These are phyloP conservation scores for Trichogramma pretiosum DNA, from an alignment of 1,140 invertebrate species.

Conservation along the genomic window DNA sequence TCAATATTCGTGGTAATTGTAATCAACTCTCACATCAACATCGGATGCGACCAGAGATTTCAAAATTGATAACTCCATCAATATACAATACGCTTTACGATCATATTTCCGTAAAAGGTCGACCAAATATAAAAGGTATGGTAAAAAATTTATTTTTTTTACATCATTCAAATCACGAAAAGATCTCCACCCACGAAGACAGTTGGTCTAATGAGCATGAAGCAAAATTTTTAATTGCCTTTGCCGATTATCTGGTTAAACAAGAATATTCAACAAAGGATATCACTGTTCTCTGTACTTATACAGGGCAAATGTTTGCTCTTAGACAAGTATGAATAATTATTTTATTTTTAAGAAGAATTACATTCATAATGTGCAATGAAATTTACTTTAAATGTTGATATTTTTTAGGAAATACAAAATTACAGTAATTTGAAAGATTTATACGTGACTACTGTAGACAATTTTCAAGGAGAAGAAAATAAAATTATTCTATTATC, in stretches of 20 bases:
- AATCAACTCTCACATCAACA: not conserved
- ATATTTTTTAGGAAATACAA: not conserved
- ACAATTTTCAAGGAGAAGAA: conserved; percentile 82
- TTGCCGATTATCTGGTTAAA: not conserved
- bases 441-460: conserved; percentile 60
- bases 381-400: no score
- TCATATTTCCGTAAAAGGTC: not conserved
- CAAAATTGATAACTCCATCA: not conserved
- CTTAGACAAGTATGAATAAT: conserved; percentile 3
- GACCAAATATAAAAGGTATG: not conserved
- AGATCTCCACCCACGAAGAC: not conserved
- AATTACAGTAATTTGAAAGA: conserved; percentile 23
- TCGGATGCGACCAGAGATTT: conserved; percentile 3
- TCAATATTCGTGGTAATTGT: not conserved
- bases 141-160: conserved; percentile 3
- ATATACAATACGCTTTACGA: not conserved
- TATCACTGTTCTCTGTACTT: conserved; percentile 5
- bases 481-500: conserved; percentile 76
- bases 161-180: not conserved
- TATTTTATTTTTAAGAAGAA: not conserved
- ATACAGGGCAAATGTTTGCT: not conserved
- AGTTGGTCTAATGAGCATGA: conserved; percentile 1
- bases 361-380: no score
- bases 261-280: not conserved
- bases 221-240: not conserved